Conservation (phyloP, 2,797 vertebrate genomes). For the Brachyalestes nurse region DNA sequence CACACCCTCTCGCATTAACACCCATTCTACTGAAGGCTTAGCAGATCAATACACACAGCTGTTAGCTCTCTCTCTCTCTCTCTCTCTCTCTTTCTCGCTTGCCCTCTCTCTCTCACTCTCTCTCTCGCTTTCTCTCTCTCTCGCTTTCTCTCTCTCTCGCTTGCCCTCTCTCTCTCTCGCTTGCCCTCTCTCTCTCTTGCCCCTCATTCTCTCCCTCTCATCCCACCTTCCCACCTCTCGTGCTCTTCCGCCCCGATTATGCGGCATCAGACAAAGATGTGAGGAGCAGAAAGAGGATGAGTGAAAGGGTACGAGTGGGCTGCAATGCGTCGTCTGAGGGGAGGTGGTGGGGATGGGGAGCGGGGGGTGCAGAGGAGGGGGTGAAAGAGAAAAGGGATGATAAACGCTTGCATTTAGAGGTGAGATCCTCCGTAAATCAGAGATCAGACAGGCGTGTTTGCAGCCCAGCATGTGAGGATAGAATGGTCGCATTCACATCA, state of each 20-base stretch:
- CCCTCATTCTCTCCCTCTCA: background rate
- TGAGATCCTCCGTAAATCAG: background rate
- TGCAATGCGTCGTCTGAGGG: constrained; percentile 23
- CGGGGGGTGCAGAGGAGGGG: background rate
- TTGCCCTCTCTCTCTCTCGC: background rate
- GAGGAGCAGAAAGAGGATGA: constrained; percentile 2
- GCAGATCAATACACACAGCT: constrained; percentile 40
- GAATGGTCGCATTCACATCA: background rate
- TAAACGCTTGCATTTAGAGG: constrained; percentile 21
- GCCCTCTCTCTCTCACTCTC: background rate
- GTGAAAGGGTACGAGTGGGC: constrained; percentile 15
- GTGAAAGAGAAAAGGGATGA: background rate
- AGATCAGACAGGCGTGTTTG: background rate
- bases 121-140: background rate
- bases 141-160: background rate
- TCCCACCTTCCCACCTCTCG: constrained; percentile 8
- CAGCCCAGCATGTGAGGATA: background rate
- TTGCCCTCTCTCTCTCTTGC: background rate
- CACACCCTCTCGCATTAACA: constrained; percentile 28
- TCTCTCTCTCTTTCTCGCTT: constrained; percentile 14
- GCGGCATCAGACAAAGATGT: constrained; percentile 10
- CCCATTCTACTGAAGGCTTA: constrained; percentile 16
- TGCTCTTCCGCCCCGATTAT: constrained; percentile 8
- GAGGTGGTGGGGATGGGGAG: background rate
- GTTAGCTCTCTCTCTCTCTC: background rate